Percentiles rank a stretch among this genome's conserved stretches.
Conservation (phyloP, 2,888 invertebrate species). For the Heliconius hortense region DNA sequence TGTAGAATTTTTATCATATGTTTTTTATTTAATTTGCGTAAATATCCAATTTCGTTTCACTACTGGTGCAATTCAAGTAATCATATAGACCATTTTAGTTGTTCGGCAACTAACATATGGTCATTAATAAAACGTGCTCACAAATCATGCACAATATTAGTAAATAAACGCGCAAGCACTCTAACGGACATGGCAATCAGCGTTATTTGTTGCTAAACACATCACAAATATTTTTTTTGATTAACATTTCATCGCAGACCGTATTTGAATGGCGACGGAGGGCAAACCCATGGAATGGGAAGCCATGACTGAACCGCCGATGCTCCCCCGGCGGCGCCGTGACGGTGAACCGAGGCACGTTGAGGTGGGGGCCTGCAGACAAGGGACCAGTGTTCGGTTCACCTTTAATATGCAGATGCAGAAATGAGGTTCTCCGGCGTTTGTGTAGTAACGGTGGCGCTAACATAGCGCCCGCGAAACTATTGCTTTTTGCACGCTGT, state of each 20-base stretch:
- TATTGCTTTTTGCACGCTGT: constrained; percentile 71
- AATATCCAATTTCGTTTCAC: not conserved
- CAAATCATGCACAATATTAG: constrained; percentile 37
- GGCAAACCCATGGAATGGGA: constrained; percentile 84
- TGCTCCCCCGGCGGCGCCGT: constrained; percentile 80
- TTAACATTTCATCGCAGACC: constrained; percentile 80
- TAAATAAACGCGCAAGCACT: constrained; percentile 24
- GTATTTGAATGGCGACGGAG: constrained; percentile 85
- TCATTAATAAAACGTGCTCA: not conserved
- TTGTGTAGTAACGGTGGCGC: constrained; percentile 56
- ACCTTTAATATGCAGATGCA: constrained; percentile 80
- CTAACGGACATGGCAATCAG: constrained; percentile 49
- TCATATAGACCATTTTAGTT: not conserved
- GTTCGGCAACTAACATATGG: not conserved
- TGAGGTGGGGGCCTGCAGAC: constrained; percentile 77
- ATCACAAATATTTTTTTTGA: constrained; percentile 26
- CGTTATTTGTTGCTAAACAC: constrained; percentile 33
- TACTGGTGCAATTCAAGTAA: not conserved
- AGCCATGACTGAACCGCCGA: constrained; percentile 76
- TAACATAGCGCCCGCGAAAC: constrained; percentile 69
- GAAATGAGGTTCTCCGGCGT: constrained; percentile 81
- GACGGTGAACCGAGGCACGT: constrained; percentile 79
- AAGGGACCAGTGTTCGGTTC: constrained; percentile 57
- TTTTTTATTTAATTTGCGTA: constrained; percentile 1
- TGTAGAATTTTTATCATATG: not conserved